Conservation (phyloP, 1,140 invertebrate genomes). For the Subanguina moxae region DNA sequence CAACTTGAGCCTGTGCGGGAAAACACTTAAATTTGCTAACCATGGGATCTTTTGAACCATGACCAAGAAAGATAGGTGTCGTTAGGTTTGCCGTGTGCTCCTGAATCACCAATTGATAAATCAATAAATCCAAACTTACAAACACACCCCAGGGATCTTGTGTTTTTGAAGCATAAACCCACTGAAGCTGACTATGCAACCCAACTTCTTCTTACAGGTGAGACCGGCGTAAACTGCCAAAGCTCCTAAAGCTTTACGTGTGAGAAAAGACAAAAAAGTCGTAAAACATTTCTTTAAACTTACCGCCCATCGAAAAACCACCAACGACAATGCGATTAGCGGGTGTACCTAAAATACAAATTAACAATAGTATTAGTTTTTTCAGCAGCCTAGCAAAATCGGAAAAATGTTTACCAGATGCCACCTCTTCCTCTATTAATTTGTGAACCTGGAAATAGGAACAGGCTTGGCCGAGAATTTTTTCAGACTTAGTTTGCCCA, state of each 20-base stretch:
- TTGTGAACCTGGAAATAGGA: slow-evolving; percentile 74
- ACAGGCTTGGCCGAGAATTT: no score
- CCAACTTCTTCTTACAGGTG: slow-evolving; percentile 71
- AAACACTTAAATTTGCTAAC: slow-evolving; percentile 72
- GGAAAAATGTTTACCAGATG: slow-evolving; percentile 56
- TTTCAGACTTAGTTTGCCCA: no score
- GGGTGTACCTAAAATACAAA: slow-evolving; percentile 59
- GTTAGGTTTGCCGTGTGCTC: slow-evolving; percentile 63
- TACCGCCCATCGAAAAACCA: slow-evolving; percentile 69
- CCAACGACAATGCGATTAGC: slow-evolving; percentile 64
- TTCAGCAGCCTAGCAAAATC: no score
- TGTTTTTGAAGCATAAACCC: slow-evolving; percentile 90
- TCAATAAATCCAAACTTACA: not conserved
- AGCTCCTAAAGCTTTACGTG: no score
- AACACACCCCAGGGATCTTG: slow-evolving; percentile 68
- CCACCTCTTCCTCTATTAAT: slow-evolving; percentile 74
- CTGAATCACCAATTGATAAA: slow-evolving; percentile 21
- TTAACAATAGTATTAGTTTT: no score
- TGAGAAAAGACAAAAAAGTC: no score
- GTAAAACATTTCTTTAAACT: slow-evolving; percentile 56
- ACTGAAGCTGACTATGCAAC: slow-evolving; percentile 82
- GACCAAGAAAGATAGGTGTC: slow-evolving; percentile 80
- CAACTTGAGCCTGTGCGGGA: slow-evolving; percentile 73
- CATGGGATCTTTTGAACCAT: slow-evolving; percentile 77
- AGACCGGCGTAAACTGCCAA: slow-evolving; percentile 71